These are phyloP conservation scores for Eufriesea mexicana DNA, from an alignment of 1,140 invertebrate genomes.

Conservation along the genomic window DNA sequence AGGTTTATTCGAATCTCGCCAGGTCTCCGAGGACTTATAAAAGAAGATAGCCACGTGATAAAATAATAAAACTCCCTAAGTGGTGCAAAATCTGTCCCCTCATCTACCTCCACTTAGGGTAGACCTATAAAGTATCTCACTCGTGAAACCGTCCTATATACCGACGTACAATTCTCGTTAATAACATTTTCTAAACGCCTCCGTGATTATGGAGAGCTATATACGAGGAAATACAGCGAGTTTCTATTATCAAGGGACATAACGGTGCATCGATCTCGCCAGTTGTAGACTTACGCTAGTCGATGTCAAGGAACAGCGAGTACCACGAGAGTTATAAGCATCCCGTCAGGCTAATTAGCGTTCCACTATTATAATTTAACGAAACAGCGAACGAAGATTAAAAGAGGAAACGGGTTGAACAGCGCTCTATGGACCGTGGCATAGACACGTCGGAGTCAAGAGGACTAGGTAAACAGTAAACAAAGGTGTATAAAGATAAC, in stretches of 20 bases:
- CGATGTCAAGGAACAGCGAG: too few relatives aligned
- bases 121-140: too few relatives aligned
- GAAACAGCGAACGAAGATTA: neutral
- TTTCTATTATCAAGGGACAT: neutral
- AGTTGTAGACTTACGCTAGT: too few relatives aligned
- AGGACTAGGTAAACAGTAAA: conserved; percentile 38
- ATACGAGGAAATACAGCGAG: neutral
- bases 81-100: too few relatives aligned
- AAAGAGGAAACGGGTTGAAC: neutral
- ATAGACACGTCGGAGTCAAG: neutral
- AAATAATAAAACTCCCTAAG: too few relatives aligned
- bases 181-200: neutral
- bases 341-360: neutral
- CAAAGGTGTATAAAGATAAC: conserved; percentile 44
- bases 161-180: neutral
- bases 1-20: too few relatives aligned
- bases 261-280: neutral
- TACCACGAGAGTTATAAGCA: neutral
- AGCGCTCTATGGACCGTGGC: neutral
- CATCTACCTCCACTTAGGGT: too few relatives aligned
- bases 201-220: neutral
- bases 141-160: neutral
- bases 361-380: neutral
- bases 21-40: too few relatives aligned
- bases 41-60: too few relatives aligned